Percentiles rank a stretch among this genome's conserved stretches.
phyloP scores from a whole-genome alignment of 2,888 invertebrate genomes.

The Drosophila paracracens region DNA sequence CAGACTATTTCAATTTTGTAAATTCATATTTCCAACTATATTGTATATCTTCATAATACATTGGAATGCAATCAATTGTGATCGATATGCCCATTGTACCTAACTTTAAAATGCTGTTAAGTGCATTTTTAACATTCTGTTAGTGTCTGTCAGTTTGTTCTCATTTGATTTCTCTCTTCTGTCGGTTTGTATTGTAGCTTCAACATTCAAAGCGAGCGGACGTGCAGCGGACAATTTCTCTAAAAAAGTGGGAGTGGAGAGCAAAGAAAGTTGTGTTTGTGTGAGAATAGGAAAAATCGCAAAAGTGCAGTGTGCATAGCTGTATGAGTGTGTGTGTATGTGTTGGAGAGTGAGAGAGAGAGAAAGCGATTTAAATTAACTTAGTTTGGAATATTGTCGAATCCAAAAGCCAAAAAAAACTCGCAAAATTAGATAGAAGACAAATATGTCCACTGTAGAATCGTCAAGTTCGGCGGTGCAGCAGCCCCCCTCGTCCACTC shows the following conservation, averaged over 20 bases:
- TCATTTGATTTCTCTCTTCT: constrained; percentile 9
- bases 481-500: constrained; percentile 83
- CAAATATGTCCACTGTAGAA: constrained; percentile 85
- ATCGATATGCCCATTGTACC: constrained; percentile 3
- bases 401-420: constrained; percentile 14
- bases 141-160: constrained; percentile 15
- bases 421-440: constrained; percentile 11
- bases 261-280: constrained; percentile 55
- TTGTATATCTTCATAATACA: not conserved
- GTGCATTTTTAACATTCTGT: constrained; percentile 14
- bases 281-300: constrained; percentile 48
- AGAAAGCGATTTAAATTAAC: constrained; percentile 31
- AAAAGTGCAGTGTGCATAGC: constrained; percentile 56
- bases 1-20: not conserved
- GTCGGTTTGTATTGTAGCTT: constrained; percentile 36
- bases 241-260: constrained; percentile 53
- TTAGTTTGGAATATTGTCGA: constrained; percentile 29
- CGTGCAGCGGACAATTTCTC: constrained; percentile 21
- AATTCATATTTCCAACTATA: not conserved
- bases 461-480: constrained; percentile 86
- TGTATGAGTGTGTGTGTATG: constrained; percentile 25
- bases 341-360: constrained; percentile 23
- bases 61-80: not conserved
- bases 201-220: constrained; percentile 33
- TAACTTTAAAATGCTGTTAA: not conserved